Evolutionary conservation across 2,888 invertebrate genomes (phyloP).

Genomic region (Glaucopsyche alexis): DNA sequence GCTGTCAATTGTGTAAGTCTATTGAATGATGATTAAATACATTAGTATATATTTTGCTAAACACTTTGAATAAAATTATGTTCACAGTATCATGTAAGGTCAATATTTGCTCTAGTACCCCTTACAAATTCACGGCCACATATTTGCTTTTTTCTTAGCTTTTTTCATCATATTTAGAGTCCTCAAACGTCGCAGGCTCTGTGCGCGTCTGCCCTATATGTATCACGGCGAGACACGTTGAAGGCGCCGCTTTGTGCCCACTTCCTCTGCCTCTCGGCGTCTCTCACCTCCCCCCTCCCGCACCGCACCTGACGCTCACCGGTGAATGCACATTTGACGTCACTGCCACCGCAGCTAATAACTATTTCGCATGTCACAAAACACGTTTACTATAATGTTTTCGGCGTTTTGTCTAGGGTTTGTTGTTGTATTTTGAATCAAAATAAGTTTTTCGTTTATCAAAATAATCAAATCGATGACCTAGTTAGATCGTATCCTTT

Average conservation of each 20-base stretch:
- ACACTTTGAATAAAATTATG: no score
- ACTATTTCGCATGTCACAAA: conserved; percentile 30
- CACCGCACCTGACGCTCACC: conserved; percentile 33
- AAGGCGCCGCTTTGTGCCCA: conserved; percentile 58
- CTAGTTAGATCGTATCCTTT: not conserved
- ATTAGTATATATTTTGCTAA: no score
- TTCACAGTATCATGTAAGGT: no score
- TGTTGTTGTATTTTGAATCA: not conserved
- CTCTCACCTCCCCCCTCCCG: conserved; percentile 45
- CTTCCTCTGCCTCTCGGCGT: conserved; percentile 54
- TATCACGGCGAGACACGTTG: conserved; percentile 50
- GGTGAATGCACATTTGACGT: conserved; percentile 60
- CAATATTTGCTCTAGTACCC: no score
- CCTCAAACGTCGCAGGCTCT: conserved; percentile 24
- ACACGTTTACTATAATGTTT: conserved; percentile 25
- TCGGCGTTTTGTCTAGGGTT: conserved; percentile 7
- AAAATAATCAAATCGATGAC: not conserved
- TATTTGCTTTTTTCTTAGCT: no score
- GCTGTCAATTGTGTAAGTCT: no score
- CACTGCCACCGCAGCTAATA: conserved; percentile 42
- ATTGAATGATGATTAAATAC: no score
- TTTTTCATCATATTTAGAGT: not conserved
- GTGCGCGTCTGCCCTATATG: conserved; percentile 37
- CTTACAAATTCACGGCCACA: no score
- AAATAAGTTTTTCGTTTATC: not conserved